phyloP scores from a whole-genome alignment of 2,113 vertebrate species.

The Anser brachyrhynchus region DNA sequence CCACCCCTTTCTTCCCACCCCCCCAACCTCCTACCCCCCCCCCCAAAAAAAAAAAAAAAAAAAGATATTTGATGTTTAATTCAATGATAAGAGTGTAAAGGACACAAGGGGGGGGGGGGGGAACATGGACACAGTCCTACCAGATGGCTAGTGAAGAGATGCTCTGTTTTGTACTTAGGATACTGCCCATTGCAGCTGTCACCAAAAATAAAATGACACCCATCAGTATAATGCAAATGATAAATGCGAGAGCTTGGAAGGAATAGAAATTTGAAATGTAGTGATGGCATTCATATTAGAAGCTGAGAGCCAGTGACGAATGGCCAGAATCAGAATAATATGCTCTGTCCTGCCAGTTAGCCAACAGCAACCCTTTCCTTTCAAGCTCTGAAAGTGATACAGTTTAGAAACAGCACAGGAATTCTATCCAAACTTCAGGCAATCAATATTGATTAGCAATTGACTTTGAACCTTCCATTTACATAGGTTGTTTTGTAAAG shows the following conservation, averaged over 20 bases:
- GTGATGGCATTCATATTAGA: background rate
- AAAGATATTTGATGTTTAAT: background rate
- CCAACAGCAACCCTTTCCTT: background rate
- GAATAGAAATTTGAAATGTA: background rate
- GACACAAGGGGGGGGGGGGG: rapidly evolving
- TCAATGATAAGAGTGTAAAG: background rate
- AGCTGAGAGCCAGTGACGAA: background rate
- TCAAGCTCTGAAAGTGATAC: background rate
- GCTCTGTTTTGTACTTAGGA: background rate
- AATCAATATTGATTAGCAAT: background rate
- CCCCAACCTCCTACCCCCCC: too few species aligned
- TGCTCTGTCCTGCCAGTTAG: background rate
- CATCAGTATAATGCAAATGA: background rate
- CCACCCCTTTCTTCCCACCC: too few species aligned
- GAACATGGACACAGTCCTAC: background rate
- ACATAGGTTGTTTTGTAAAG: background rate
- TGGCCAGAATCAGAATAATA: background rate
- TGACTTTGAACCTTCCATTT: background rate
- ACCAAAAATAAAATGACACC: background rate
- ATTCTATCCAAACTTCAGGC: background rate
- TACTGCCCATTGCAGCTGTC: background rate
- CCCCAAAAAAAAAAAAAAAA: background rate
- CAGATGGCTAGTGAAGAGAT: background rate
- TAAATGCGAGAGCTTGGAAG: background rate
- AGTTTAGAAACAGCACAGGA: background rate